Conservation (phyloP, 2,888 invertebrate genomes). For the Poecilobothrus nobilitatus region DNA sequence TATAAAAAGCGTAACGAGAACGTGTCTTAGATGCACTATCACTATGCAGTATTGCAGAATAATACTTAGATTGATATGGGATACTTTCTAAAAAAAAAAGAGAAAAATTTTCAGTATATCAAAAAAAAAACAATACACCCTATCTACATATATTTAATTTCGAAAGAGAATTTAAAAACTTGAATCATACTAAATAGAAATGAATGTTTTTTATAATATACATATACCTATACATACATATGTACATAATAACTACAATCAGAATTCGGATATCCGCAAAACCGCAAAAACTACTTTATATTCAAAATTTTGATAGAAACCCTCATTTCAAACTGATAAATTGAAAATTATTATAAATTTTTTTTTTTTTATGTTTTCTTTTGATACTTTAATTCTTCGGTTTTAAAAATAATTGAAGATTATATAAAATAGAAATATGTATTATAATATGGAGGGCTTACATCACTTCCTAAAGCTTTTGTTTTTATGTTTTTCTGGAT, state of each 20-base stretch:
- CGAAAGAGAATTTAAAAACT: too few relatives aligned
- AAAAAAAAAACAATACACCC: too few relatives aligned
- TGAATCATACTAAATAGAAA: too few relatives aligned
- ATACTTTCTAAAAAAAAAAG: too few relatives aligned
- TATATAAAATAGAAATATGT: background rate
- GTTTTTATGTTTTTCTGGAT: background rate
- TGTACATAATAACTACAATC: background rate
- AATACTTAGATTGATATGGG: too few relatives aligned
- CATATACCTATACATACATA: too few relatives aligned
- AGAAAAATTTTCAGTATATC: too few relatives aligned
- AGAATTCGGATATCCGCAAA: constrained; percentile 3
- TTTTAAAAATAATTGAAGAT: background rate
- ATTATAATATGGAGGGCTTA: background rate
- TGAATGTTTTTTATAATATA: too few relatives aligned
- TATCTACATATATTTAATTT: too few relatives aligned
- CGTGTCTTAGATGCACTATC: too few relatives aligned
- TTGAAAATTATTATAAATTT: background rate
- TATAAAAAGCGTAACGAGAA: too few relatives aligned
- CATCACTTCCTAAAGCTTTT: background rate
- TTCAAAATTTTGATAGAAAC: background rate
- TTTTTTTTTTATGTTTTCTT: background rate
- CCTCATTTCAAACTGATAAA: background rate
- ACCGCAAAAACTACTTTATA: background rate
- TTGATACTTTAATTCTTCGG: background rate
- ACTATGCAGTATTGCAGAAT: too few relatives aligned